Conservation (phyloP, 2,113 vertebrate genomes). For the Aramus guarauna region DNA sequence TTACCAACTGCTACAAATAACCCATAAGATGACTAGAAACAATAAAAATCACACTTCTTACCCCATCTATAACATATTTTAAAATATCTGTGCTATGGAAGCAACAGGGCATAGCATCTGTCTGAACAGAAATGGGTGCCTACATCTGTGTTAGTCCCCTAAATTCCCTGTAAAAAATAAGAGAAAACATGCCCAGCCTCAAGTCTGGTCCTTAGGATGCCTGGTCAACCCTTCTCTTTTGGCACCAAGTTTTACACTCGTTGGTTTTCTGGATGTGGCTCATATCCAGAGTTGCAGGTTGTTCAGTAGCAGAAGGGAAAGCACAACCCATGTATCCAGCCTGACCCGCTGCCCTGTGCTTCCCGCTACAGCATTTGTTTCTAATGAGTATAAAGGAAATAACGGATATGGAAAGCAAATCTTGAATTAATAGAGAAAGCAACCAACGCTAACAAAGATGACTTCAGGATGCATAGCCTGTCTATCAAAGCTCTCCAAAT, state of each 20-base stretch:
- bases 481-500: neutral
- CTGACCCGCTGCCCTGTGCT: neutral
- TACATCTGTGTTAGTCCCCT: neutral
- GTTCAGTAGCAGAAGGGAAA: conserved; percentile 1
- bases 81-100: neutral
- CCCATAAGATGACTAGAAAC: neutral
- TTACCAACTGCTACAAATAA: neutral
- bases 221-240: neutral
- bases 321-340: neutral
- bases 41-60: neutral
- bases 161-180: neutral
- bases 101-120: neutral
- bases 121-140: neutral
- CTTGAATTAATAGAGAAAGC: conserved; percentile 21
- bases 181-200: neutral
- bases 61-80: neutral
- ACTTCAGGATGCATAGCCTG: neutral
- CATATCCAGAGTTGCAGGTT: neutral
- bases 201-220: neutral
- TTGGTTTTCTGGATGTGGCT: neutral
- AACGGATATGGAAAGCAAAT: neutral
- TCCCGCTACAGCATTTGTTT: neutral
- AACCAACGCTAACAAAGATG: neutral
- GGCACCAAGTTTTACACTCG: neutral
- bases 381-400: neutral